A percentile compares a stretch with the other conserved stretches of the same genome.
phyloP scores from a whole-genome alignment of 1,140 invertebrate genomes.

The Aphidius ervi region DNA sequence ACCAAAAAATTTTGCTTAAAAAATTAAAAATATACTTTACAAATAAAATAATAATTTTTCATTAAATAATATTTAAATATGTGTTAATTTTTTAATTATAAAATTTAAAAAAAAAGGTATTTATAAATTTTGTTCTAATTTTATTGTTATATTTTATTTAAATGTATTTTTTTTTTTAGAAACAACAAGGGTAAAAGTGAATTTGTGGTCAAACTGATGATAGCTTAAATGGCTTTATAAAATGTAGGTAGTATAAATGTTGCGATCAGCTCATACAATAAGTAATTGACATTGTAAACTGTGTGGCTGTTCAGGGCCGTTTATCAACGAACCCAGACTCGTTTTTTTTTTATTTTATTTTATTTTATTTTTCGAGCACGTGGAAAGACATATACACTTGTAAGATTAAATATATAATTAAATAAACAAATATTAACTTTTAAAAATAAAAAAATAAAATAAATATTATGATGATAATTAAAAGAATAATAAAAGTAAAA shows the following conservation, averaged over 20 bases:
- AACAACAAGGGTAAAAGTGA: background rate
- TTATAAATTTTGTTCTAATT: too few species aligned
- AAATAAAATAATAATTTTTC: too few species aligned
- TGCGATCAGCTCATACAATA: constrained; percentile 15
- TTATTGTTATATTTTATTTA: too few species aligned
- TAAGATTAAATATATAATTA: too few species aligned
- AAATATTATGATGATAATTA: background rate
- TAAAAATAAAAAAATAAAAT: background rate
- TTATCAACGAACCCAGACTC: constrained; percentile 15
- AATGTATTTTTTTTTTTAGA: too few species aligned
- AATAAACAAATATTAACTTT: background rate
- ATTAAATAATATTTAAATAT: too few species aligned
- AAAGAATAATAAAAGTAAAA: background rate
- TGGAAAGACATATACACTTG: background rate
- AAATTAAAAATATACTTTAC: too few species aligned
- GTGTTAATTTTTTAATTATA: too few species aligned
- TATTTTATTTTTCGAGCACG: constrained; percentile 17
- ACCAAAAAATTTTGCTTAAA: too few species aligned
- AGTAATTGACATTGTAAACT: constrained; percentile 36
- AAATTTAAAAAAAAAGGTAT: too few species aligned
- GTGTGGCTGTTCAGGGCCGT: constrained; percentile 25
- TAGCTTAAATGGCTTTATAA: constrained; percentile 24
- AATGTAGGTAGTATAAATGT: constrained; percentile 13
- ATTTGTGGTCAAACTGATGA: constrained; percentile 14
- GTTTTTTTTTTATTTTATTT: constrained; percentile 6